These are phyloP conservation scores for Blomia tropicalis DNA, from an alignment of 2,888 invertebrate genomes.

Conservation along the genomic window DNA sequence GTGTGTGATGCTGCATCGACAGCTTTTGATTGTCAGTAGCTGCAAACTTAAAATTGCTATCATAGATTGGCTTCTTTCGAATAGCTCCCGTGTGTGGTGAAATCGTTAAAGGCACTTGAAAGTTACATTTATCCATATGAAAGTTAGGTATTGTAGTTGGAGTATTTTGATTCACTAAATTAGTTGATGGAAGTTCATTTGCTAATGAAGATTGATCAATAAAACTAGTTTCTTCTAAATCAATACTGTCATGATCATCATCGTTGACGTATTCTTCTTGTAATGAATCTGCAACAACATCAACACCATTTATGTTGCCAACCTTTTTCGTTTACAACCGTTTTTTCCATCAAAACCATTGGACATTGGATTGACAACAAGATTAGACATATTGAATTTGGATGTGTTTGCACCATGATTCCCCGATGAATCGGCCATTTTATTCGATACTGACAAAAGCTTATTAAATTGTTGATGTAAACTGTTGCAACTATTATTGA, in stretches of 20 bases:
- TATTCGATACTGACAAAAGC: neutral
- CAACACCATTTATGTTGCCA: slow-evolving; percentile 7
- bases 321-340: neutral
- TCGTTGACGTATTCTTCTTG: neutral
- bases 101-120: slow-evolving; percentile 19
- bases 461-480: neutral
- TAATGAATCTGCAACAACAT: neutral
- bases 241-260: slow-evolving; percentile 12
- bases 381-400: no score
- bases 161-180: neutral
- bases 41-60: slow-evolving; percentile 7
- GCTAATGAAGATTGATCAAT: neutral
- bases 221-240: neutral
- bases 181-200: neutral
- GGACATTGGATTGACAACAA: no score
- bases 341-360: neutral
- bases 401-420: no score
- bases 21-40: slow-evolving; percentile 11
- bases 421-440: neutral
- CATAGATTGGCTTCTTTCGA: slow-evolving; percentile 21
- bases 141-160: slow-evolving; percentile 6
- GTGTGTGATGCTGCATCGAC: neutral
- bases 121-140: slow-evolving; percentile 8
- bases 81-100: slow-evolving; percentile 23
- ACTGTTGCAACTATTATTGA: neutral